phyloP scores from a whole-genome alignment of 2,888 invertebrate species.

The Coronaproctus castanopsis region DNA sequence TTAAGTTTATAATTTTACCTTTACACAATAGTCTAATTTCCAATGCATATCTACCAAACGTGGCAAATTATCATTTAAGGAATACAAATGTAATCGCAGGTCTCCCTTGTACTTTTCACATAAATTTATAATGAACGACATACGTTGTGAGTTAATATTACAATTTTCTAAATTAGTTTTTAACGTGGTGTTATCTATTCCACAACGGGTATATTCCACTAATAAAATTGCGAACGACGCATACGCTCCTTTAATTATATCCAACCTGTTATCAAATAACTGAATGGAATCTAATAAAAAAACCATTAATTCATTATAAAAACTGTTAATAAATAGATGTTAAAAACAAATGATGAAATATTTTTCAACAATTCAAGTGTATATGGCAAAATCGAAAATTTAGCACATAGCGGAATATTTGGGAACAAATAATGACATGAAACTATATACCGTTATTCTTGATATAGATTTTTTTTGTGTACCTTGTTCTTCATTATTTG shows the following conservation, averaged over 20 bases:
- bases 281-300: neutral
- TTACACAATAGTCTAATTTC: conserved; percentile 4
- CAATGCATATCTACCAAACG: conserved; percentile 3
- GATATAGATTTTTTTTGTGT: too few species aligned
- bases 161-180: neutral
- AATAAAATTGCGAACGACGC: conserved; percentile 2
- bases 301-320: too few species aligned
- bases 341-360: too few species aligned
- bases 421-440: too few species aligned
- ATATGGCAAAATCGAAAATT: too few species aligned
- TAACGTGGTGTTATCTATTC: neutral
- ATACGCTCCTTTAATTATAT: conserved; percentile 3
- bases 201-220: conserved; percentile 1
- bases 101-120: neutral
- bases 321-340: too few species aligned
- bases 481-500: too few species aligned
- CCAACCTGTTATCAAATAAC: neutral
- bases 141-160: neutral
- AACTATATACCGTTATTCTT: too few species aligned
- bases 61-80: neutral
- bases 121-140: neutral
- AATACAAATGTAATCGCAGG: neutral
- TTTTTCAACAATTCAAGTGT: too few species aligned
- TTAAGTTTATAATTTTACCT: too few species aligned
- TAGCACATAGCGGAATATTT: too few species aligned